Conservation (phyloP, 2,797 vertebrate species). For the Eulemur rubriventer region DNA sequence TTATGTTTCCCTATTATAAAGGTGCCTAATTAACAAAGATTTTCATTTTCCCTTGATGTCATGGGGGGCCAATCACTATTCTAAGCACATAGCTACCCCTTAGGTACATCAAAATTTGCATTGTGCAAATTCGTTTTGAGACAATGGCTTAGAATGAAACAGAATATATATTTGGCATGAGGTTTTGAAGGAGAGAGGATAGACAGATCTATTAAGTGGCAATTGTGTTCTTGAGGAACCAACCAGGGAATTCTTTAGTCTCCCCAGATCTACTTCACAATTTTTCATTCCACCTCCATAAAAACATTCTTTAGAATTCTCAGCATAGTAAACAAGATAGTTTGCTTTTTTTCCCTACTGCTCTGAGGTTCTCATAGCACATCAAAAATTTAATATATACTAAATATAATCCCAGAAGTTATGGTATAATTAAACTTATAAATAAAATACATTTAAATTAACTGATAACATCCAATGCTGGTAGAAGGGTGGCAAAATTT, state of each 20-base stretch:
- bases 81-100: conserved; percentile 83
- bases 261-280: not conserved
- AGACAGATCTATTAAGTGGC: not conserved
- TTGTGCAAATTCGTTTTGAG: conserved; percentile 81
- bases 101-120: conserved; percentile 85
- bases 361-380: conserved; percentile 14
- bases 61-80: conserved; percentile 81
- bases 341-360: not conserved
- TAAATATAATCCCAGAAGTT: conserved; percentile 30
- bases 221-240: conserved; percentile 42
- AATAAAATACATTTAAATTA: conserved; percentile 41
- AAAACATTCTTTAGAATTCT: conserved; percentile 61
- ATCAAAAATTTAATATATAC: conserved; percentile 32
- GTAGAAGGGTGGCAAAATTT: not conserved
- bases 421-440: conserved; percentile 30
- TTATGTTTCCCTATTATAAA: conserved; percentile 84
- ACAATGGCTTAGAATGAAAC: conserved; percentile 74
- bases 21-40: conserved; percentile 85
- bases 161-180: conserved; percentile 71
- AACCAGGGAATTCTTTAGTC: conserved; percentile 47
- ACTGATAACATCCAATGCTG: not conserved
- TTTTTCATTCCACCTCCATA: conserved; percentile 35
- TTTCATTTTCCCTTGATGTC: conserved; percentile 82
- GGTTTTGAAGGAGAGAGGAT: conserved; percentile 31
- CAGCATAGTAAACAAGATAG: conserved; percentile 36